These are phyloP conservation scores for Mirounga angustirostris DNA, from an alignment of 2,113 vertebrate genomes.

Conservation along the genomic window DNA sequence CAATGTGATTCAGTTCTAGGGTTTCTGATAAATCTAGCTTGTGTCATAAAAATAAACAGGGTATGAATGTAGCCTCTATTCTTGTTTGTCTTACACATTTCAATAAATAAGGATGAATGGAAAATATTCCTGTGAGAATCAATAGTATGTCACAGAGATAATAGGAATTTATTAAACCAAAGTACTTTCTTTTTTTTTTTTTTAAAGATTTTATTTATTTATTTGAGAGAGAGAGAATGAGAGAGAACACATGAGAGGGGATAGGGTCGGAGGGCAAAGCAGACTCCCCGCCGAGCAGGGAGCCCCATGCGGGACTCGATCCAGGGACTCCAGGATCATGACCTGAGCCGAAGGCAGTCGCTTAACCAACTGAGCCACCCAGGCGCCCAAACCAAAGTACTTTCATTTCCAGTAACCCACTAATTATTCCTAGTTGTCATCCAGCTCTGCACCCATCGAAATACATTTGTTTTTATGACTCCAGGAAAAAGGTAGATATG, in stretches of 20 bases:
- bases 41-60: slow-evolving; percentile 7
- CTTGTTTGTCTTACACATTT: not conserved
- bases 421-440: not conserved
- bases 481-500: not conserved
- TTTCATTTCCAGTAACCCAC: not conserved
- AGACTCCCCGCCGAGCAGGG: too few relatives aligned
- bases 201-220: too few relatives aligned
- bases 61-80: not conserved
- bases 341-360: too few relatives aligned
- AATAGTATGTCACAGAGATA: not conserved
- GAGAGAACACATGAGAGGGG: too few relatives aligned
- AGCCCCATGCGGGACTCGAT: too few relatives aligned
- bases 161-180: not conserved
- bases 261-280: too few relatives aligned
- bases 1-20: not conserved
- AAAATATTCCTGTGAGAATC: not conserved
- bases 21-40: not conserved
- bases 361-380: too few relatives aligned
- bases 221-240: too few relatives aligned
- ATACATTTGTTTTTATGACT: not conserved
- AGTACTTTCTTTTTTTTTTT: not conserved
- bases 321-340: too few relatives aligned
- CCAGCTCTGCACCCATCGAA: not conserved
- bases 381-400: not conserved
- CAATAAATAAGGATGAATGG: not conserved